Evolutionary conservation across 2,113 vertebrate genomes (phyloP).

Genomic region (Speoplatyrhinus poulsoni): DNA sequence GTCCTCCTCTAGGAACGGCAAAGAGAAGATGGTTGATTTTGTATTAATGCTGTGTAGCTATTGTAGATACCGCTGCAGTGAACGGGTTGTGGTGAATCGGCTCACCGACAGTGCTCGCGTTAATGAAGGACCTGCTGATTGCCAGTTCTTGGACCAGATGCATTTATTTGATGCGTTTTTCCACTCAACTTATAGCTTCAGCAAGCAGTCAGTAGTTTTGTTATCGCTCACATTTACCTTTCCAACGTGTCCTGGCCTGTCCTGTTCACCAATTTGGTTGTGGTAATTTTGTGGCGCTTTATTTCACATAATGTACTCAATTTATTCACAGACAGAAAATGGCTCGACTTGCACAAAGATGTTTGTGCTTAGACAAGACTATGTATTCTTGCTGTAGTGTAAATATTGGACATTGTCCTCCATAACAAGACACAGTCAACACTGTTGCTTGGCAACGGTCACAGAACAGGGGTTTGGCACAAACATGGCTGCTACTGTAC

Average conservation of each 20-base stretch:
- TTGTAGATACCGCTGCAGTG: not conserved
- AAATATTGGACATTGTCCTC: conserved; percentile 47
- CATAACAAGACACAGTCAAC: not conserved
- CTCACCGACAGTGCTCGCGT: not conserved
- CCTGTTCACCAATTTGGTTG: not conserved
- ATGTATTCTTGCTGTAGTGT: conserved; percentile 23
- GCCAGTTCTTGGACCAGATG: not conserved
- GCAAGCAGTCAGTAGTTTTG: not conserved
- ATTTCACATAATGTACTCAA: not conserved
- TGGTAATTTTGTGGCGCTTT: not conserved
- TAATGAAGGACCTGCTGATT: not conserved
- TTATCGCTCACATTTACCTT: not conserved
- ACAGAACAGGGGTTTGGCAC: conserved; percentile 14
- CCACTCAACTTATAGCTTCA: not conserved
- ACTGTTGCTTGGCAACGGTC: not conserved
- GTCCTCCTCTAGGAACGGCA: not conserved
- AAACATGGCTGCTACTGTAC: not conserved
- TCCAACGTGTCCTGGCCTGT: not conserved
- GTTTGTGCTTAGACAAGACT: not conserved
- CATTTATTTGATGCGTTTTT: not conserved
- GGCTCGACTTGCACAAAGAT: conserved; percentile 2
- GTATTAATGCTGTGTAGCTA: not conserved
- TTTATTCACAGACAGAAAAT: not conserved
- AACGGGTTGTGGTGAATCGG: not conserved
- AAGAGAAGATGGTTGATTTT: not conserved